Evolutionary conservation across 2,113 vertebrate genomes (phyloP).

Genomic region (Axis porcinus): DNA sequence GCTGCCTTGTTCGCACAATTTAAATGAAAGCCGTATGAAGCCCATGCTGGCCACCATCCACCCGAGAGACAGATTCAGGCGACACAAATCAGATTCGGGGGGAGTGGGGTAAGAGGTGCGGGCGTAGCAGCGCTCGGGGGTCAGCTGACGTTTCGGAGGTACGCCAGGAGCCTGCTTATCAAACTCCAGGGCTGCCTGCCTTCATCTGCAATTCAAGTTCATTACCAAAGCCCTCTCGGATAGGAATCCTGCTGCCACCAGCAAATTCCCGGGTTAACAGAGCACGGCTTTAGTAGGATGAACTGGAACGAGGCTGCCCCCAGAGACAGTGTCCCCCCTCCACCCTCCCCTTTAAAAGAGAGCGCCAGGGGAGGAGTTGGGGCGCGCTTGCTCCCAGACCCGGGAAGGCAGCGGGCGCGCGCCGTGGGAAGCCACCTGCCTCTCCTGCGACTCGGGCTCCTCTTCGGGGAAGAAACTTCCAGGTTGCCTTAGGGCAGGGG

Average conservation of each 20-base stretch:
- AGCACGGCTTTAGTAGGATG: background rate
- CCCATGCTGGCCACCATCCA: background rate
- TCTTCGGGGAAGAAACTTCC: background rate
- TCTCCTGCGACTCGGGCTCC: background rate
- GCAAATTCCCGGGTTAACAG: conserved; percentile 18
- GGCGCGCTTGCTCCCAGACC: background rate
- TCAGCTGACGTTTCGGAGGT: background rate
- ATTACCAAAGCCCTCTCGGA: background rate
- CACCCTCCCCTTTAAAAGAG: background rate
- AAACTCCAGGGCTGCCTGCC: background rate
- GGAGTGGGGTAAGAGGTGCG: background rate
- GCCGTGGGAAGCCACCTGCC: background rate
- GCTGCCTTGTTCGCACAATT: background rate
- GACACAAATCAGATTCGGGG: background rate
- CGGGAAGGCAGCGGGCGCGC: background rate
- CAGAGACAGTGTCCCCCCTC: background rate
- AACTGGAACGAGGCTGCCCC: background rate
- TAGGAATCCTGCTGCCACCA: conserved; percentile 50
- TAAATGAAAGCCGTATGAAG: background rate
- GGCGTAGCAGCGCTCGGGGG: background rate
- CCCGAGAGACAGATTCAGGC: background rate
- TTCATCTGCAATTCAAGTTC: conserved; percentile 10
- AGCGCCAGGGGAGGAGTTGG: background rate
- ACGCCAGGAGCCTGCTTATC: background rate
- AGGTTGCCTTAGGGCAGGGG: background rate